Evolutionary conservation across 1,140 invertebrate genomes (phyloP).

Genomic region (Campoletis sonorensis): DNA sequence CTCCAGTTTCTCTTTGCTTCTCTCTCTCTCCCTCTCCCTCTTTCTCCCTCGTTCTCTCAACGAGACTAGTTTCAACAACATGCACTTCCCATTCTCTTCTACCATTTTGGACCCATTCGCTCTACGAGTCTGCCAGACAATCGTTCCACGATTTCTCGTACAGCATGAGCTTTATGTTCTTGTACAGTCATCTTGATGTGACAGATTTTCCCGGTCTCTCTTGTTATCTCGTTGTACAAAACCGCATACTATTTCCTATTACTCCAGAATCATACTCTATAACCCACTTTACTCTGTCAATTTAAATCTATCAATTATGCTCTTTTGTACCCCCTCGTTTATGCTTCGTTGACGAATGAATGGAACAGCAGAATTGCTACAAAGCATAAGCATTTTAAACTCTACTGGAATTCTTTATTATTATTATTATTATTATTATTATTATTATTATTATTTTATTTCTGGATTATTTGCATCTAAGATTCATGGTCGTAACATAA

Average conservation of each 20-base stretch:
- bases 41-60: background rate
- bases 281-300: no score
- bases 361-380: no score
- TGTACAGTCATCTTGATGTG: background rate
- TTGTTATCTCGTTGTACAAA: background rate
- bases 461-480: no score
- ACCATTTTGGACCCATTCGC: background rate
- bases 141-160: conserved; percentile 1
- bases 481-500: no score
- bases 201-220: background rate
- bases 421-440: no score
- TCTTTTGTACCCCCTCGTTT: no score
- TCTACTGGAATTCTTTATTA: no score
- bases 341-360: no score
- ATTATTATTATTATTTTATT: no score
- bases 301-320: no score
- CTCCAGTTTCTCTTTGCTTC: conserved; percentile 22
- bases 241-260: background rate
- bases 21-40: background rate
- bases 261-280: background rate
- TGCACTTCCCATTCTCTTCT: conserved; percentile 6
- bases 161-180: background rate
- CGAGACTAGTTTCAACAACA: background rate
- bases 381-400: no score
- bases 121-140: background rate